Evolutionary conservation across 2,113 vertebrate species (phyloP), one percentile per base, ranked within the genome.

Genomic region (Copsychus sechellarum): DNA sequence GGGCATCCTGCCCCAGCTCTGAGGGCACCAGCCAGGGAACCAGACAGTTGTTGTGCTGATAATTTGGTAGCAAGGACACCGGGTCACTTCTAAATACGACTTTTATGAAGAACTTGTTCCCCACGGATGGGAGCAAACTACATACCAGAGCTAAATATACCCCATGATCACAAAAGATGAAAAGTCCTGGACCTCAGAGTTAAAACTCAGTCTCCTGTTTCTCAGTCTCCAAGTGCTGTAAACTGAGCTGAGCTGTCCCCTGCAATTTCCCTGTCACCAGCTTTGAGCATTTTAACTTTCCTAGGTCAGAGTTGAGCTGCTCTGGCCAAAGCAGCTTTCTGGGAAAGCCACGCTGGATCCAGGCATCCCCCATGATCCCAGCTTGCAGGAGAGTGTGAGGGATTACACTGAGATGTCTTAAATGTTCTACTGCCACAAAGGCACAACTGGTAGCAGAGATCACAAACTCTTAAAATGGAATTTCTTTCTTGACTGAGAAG

Each of bases 121-220:
- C 64, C 76, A 38, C 31, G 57, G 93, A 95, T 80, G 56, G 81
- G 86, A 95, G 96, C 88, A 25, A 47, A n/a, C 95, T 84, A 21
- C 96, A 95, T 97, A 70, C 92, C 94, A 74, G 53, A 31, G 91
- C 96, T 97, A 97, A 95, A 95, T 96, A 95, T 97, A 97, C 31
- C 54, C 60, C 71, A 5, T 93, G 96, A 96, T 93, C 88, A 88
- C 94, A 83, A 97, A 96, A 94, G 94, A 96, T 88, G 90, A 80
- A 84, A 95, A 94, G 85, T 88, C 8, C 11, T 43, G 92, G 76
- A 78, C 64, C 85, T 95, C 19, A 0, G n/a, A 83, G 79, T 93
- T 96, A 86, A 95, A 84, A 67, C 51, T 17, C 26, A 62, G 38
- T 62, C 89, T 93, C 79, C 88, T 95, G 7, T 93, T 95, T 92